These are phyloP conservation scores for Bos taurus DNA, from an alignment of 2,113 vertebrate species.

Conservation along the genomic window DNA sequence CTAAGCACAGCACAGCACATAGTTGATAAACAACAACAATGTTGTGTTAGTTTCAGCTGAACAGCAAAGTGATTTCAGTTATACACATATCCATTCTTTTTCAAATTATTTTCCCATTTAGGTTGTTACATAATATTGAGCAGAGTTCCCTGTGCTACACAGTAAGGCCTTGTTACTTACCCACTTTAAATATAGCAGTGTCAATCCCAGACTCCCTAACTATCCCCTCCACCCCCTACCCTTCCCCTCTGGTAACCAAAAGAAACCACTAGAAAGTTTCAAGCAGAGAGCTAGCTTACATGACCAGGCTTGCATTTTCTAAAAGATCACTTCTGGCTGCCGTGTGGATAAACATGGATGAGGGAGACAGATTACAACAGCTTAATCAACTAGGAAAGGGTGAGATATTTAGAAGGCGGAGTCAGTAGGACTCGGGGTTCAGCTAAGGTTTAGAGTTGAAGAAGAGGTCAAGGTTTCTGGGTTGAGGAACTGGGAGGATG, in stretches of 20 bases:
- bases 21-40: background rate
- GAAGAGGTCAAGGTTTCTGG: background rate
- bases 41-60: background rate
- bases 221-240: background rate
- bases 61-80: background rate
- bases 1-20: background rate
- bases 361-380: background rate
- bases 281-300: background rate
- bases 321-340: background rate
- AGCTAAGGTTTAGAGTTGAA: background rate
- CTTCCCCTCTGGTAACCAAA: background rate
- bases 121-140: background rate
- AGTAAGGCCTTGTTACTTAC: background rate
- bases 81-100: background rate
- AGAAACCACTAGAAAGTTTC: background rate
- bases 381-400: background rate
- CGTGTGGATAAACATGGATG: background rate
- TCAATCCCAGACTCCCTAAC: background rate
- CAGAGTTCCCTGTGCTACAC: background rate
- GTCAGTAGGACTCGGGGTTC: background rate
- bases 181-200: background rate
- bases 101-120: background rate
- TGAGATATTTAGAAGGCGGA: background rate
- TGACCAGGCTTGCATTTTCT: background rate
- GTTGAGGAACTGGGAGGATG: background rate